Percentiles rank a stretch among this genome's conserved stretches.
Conservation (phyloP, 2,797 vertebrate genomes). For the Momotus momota region DNA sequence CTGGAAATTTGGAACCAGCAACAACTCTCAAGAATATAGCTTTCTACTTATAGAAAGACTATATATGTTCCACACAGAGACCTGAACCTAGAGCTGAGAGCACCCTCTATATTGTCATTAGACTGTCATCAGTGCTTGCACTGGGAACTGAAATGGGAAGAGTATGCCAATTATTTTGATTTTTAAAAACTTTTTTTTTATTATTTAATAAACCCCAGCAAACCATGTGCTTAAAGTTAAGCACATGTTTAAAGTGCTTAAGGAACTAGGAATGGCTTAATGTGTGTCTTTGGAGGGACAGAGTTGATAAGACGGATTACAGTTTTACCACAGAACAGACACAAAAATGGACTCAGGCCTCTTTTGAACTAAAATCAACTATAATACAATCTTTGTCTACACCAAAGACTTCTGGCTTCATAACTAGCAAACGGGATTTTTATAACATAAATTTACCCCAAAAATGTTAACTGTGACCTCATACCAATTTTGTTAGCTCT, state of each 20-base stretch:
- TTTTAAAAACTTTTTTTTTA: background rate
- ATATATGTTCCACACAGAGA: background rate
- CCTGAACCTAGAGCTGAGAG: background rate
- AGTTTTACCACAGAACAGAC: background rate
- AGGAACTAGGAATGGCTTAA: background rate
- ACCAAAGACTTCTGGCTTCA: background rate
- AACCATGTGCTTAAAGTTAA: slow-evolving; percentile 55
- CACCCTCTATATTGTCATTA: background rate
- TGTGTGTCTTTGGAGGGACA: background rate
- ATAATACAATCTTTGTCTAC: background rate
- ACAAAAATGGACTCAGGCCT: slow-evolving; percentile 6
- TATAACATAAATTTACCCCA: background rate
- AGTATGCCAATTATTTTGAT: background rate
- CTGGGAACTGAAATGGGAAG: background rate
- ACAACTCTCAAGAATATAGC: background rate
- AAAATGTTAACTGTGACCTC: background rate
- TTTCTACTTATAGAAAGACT: background rate
- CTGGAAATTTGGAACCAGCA: background rate
- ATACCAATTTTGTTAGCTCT: background rate
- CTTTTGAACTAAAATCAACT: slow-evolving; percentile 8
- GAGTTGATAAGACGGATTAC: background rate
- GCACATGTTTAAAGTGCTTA: background rate
- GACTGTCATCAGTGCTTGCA: background rate
- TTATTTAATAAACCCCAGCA: slow-evolving; percentile 20
- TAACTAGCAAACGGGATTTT: background rate